A percentile compares a stretch with the other conserved stretches of the same genome.
These are phyloP conservation scores for Apis laboriosa DNA, from an alignment of 1,140 invertebrate genomes.

Conservation along the genomic window DNA sequence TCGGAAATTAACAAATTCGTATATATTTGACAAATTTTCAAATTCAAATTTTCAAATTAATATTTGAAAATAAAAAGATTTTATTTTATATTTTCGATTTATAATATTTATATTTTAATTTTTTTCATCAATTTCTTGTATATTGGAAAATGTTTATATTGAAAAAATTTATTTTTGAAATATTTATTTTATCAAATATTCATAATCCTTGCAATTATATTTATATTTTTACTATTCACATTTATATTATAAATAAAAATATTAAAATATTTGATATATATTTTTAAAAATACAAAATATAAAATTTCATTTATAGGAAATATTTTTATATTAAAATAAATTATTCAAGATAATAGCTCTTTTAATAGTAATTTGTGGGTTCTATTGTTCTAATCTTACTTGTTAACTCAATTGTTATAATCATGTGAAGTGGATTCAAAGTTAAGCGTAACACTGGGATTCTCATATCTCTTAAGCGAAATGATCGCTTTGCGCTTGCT, in stretches of 20 bases:
- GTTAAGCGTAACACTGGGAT: not conserved
- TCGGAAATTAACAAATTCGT: too few species aligned
- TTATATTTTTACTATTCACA: too few species aligned
- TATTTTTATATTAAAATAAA: not conserved
- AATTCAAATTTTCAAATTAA: too few species aligned
- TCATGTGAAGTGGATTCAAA: not conserved
- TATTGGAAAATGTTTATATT: too few species aligned
- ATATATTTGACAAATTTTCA: too few species aligned
- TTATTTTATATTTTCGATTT: too few species aligned
- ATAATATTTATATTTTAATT: too few species aligned
- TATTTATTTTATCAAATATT: too few species aligned
- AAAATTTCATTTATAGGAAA: not conserved
- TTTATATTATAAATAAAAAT: not conserved
- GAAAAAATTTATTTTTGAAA: too few species aligned
- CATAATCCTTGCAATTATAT: too few species aligned
- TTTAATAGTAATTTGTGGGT: not conserved
- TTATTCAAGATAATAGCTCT: slow-evolving; percentile 1
- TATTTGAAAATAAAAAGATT: too few species aligned
- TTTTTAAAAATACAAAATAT: not conserved
- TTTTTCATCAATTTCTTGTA: too few species aligned
- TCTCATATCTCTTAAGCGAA: not conserved
- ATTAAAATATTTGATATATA: not conserved
- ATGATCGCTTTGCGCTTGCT: not conserved
- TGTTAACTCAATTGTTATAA: slow-evolving; percentile 5
- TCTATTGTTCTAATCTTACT: slow-evolving; percentile 12